phyloP scores from a whole-genome alignment of 2,797 vertebrate genomes.

The Silurus lanzhouensis region DNA sequence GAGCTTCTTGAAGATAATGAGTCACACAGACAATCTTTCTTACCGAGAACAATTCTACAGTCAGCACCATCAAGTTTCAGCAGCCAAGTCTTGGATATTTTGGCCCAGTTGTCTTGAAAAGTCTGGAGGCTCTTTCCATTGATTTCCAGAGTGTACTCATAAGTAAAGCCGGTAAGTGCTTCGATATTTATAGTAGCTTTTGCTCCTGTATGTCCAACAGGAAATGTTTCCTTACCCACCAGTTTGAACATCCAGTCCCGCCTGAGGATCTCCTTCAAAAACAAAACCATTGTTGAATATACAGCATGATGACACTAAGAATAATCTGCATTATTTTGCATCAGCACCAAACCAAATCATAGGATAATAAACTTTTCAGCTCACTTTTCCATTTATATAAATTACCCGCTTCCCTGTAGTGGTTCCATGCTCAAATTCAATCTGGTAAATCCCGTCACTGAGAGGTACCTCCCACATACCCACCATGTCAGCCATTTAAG shows the following conservation, averaged over 20 bases:
- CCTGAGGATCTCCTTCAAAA: slow-evolving; percentile 82
- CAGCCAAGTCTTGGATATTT: slow-evolving; percentile 87
- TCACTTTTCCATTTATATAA: slow-evolving; percentile 87
- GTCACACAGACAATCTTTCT: slow-evolving; percentile 51
- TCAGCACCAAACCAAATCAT: not conserved
- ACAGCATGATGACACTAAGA: not conserved
- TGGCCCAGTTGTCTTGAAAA: slow-evolving; percentile 82
- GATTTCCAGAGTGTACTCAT: slow-evolving; percentile 89
- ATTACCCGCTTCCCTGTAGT: slow-evolving; percentile 90
- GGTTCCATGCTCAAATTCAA: slow-evolving; percentile 93
- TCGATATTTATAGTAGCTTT: slow-evolving; percentile 89
- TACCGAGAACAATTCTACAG: slow-evolving; percentile 88
- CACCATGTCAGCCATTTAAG: slow-evolving; percentile 78
- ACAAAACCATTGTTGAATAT: not conserved
- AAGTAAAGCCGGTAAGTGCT: slow-evolving; percentile 84
- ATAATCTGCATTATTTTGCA: not conserved
- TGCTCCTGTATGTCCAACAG: slow-evolving; percentile 77
- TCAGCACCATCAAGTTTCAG: slow-evolving; percentile 80
- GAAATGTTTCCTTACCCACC: slow-evolving; percentile 90
- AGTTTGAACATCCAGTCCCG: slow-evolving; percentile 97
- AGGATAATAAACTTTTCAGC: not conserved
- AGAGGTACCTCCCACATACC: slow-evolving; percentile 90
- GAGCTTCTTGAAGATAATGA: not conserved
- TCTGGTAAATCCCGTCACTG: slow-evolving; percentile 86
- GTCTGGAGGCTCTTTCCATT: slow-evolving; percentile 88